Percentiles rank a stretch among this genome's conserved stretches.
These are phyloP conservation scores for Marasmarcha lunaedactyla DNA, from an alignment of 2,888 invertebrate genomes.

Conservation along the genomic window DNA sequence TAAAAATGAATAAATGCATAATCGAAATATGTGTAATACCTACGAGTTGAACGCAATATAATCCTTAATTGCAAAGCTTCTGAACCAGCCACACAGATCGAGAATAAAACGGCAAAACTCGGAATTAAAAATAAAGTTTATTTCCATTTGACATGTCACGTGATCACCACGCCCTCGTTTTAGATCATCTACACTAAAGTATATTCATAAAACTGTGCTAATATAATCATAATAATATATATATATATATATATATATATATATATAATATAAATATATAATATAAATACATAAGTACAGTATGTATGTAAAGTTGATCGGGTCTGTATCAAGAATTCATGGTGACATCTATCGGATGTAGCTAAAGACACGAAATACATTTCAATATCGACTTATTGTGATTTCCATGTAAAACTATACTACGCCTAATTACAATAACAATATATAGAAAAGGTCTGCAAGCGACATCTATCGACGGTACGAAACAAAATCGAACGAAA, in stretches of 20 bases:
- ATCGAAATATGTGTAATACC: no score
- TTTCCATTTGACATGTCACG: conserved; percentile 65
- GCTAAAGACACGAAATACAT: conserved; percentile 8
- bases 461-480: no score
- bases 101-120: no score
- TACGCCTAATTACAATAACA: conserved; percentile 44
- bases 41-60: no score
- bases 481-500: no score
- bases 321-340: no score
- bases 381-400: conserved; percentile 42
- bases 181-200: conserved; percentile 36
- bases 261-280: no score
- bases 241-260: no score
- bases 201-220: conserved; percentile 54
- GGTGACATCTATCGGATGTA: no score
- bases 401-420: conserved; percentile 60
- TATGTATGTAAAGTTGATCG: conserved; percentile 17
- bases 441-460: conserved; percentile 38
- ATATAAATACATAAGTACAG: conserved; percentile 58
- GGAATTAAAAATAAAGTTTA: conserved; percentile 70
- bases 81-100: no score
- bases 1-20: no score
- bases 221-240: conserved; percentile 24
- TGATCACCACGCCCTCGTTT: conserved; percentile 36
- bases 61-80: no score